Evolutionary conservation across 2,113 vertebrate genomes (phyloP), one percentile per base, ranked within the genome.

Genomic region (Desmodus rotundus): DNA sequence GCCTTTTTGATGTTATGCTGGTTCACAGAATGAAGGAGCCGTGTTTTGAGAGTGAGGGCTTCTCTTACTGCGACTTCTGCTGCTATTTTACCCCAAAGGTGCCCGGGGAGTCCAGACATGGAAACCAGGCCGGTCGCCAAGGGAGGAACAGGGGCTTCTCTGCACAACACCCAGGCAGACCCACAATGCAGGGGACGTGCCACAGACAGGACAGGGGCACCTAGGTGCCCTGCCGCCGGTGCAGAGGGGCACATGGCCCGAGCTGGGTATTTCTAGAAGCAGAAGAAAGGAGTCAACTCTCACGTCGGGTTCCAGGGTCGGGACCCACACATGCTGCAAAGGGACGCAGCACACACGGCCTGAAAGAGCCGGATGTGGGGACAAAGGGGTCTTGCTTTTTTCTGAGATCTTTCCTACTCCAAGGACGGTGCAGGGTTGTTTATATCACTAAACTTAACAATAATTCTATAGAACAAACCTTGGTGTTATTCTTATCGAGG

Each of bases 211-310:
- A 63, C 45, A 33, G 5, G 17, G 0, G 20, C 8, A 11, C 33
- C 2, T 1, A 3, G 41, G 2, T 3, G 20, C 20, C 33, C 8
- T 0, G 4, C 2, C 0, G 13, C 36, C 5, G 6, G 1, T 16
- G 52, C 4, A 6, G 16, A 54, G 54, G 19, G 54, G 11, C 22
- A 13, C 0, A 1, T 33, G 20, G 28, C n/a, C 84, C 26, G 4
- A 4, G 41, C 16, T 6, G 26, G 33, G 47, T 13, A 9, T 12
- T 19, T 72, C 54, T 41, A 20, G 61, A 70, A 56, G n/a, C n/a
- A 56, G 41, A 54, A 65, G n/a, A 5, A 5, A 11, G 43, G 22
- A 22, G 1, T 45, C 22, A 10, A 5, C 20, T 28, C 11, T 1
- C 17, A 5, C 17, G 1, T 9, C 12, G 0, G 36, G 14, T 14